Evolutionary conservation across 1,140 invertebrate genomes (phyloP).

Genomic region (Macrobrachium rosenbergii): DNA sequence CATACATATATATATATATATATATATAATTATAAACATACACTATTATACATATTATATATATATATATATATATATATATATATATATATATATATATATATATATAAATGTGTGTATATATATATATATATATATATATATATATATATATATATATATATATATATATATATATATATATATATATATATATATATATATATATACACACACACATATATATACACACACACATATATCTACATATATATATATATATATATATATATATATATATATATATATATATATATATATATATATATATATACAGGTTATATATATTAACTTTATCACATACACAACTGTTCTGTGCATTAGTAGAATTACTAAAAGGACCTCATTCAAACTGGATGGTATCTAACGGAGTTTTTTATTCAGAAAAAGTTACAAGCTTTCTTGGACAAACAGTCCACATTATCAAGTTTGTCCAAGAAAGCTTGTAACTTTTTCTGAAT

Average conservation of each 20-base stretch:
- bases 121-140: neutral
- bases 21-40: conserved; percentile 6
- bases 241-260: conserved; percentile 4
- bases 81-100: conserved; percentile 29
- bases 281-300: conserved; percentile 9
- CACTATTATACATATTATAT: neutral
- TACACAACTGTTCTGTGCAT: too few species aligned
- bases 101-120: neutral
- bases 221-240: neutral
- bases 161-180: conserved; percentile 17
- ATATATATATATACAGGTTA: neutral
- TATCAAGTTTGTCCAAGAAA: too few species aligned
- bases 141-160: conserved; percentile 22
- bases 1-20: neutral
- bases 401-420: too few species aligned
- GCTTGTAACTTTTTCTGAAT: too few species aligned
- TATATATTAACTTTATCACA: neutral
- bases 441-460: too few species aligned
- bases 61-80: conserved; percentile 33
- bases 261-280: conserved; percentile 19
- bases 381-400: too few species aligned
- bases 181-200: conserved; percentile 22
- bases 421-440: too few species aligned
- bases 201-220: neutral
- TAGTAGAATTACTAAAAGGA: too few species aligned